These are phyloP conservation scores for Pipa parva DNA, from an alignment of 2,113 vertebrate species.

Conservation along the genomic window DNA sequence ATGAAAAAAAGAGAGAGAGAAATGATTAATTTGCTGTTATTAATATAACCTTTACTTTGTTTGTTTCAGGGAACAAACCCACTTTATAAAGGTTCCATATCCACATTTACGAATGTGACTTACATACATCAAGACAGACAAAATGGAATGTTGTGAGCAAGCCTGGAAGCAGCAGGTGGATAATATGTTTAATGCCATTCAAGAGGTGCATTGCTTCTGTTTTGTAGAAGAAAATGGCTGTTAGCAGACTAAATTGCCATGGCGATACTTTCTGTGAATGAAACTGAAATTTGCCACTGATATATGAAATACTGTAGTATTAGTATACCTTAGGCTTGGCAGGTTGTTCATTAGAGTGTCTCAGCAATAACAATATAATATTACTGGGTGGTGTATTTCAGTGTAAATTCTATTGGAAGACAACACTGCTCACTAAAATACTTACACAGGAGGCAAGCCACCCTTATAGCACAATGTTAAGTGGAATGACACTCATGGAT, in stretches of 20 bases:
- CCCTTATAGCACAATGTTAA: too few relatives aligned
- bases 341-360: not conserved
- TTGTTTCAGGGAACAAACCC: constrained; percentile 85
- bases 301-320: not conserved
- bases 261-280: not conserved
- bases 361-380: too few relatives aligned
- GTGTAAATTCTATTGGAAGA: too few relatives aligned
- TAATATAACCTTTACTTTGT: too few relatives aligned
- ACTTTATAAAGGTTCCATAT: constrained; percentile 89
- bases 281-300: not conserved
- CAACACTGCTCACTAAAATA: too few relatives aligned
- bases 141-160: constrained; percentile 43
- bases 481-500: too few relatives aligned
- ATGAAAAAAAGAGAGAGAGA: too few relatives aligned
- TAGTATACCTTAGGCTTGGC: not conserved
- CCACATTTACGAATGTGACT: constrained; percentile 93
- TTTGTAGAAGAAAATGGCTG: not conserved
- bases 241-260: not conserved
- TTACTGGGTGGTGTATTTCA: too few relatives aligned
- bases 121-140: constrained; percentile 79
- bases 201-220: not conserved
- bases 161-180: not conserved
- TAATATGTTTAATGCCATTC: not conserved
- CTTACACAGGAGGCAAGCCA: too few relatives aligned
- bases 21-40: too few relatives aligned